phyloP scores from a whole-genome alignment of 2,888 invertebrate species.

The Sminthurinus aureus region DNA sequence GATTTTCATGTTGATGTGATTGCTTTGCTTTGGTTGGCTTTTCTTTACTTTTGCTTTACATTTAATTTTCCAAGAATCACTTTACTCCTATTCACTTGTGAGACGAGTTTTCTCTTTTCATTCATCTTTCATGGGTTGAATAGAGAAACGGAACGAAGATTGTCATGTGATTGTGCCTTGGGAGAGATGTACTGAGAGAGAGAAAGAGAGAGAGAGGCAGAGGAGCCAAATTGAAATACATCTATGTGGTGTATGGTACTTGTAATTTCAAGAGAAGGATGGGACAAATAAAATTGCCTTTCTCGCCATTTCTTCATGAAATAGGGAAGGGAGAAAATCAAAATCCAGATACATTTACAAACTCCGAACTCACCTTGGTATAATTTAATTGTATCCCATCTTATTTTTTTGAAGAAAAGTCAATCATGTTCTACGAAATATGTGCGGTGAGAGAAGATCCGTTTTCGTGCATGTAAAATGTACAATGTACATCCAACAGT shows the following conservation, averaged over 20 bases:
- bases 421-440: too few relatives aligned
- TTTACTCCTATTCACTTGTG: slow-evolving; percentile 28
- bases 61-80: slow-evolving; percentile 36
- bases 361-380: too few relatives aligned
- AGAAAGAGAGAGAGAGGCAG: background rate
- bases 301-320: background rate
- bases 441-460: too few relatives aligned
- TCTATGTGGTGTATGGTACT: too few relatives aligned
- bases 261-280: too few relatives aligned
- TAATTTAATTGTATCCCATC: too few relatives aligned
- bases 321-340: background rate
- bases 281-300: slow-evolving; percentile 32
- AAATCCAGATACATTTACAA: background rate
- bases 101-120: slow-evolving; percentile 20
- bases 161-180: slow-evolving; percentile 24
- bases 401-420: too few relatives aligned
- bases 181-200: too few relatives aligned
- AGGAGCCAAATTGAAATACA: too few relatives aligned
- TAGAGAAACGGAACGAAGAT: too few relatives aligned
- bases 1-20: background rate
- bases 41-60: slow-evolving; percentile 26
- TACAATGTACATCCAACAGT: too few relatives aligned
- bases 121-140: background rate
- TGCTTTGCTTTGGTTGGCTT: slow-evolving; percentile 21
- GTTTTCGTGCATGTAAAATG: too few relatives aligned